phyloP scores from a whole-genome alignment of 2,113 vertebrate species.

The Rafetus swinhoei region DNA sequence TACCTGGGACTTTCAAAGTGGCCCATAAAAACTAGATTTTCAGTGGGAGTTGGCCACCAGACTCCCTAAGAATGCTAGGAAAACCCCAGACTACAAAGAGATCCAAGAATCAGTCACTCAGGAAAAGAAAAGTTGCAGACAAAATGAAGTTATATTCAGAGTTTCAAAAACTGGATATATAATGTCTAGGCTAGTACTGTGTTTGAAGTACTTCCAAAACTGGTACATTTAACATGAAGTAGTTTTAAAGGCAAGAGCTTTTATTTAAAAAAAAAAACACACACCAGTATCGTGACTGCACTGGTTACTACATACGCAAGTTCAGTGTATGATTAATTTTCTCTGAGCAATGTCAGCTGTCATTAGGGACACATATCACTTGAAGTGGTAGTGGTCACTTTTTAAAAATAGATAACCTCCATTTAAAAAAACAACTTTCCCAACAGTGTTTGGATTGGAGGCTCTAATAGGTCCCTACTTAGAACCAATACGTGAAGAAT shows the following conservation, averaged over 20 bases:
- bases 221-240: neutral
- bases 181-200: neutral
- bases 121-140: neutral
- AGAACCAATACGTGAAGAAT: neutral
- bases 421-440: neutral
- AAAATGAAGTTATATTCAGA: neutral
- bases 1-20: neutral
- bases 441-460: neutral
- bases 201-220: neutral
- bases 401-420: neutral
- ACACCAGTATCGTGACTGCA: neutral
- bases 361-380: neutral
- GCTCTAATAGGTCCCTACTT: neutral
- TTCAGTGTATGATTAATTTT: neutral
- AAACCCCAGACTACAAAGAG: neutral
- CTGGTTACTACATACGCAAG: neutral
- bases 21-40: neutral
- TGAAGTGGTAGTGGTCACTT: neutral
- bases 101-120: neutral
- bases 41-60: neutral
- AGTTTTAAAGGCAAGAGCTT: neutral
- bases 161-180: neutral
- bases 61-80: neutral
- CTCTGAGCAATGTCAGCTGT: neutral
- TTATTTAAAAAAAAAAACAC: neutral